Base-by-base conservation (phyloP, 1,140 invertebrate species). In the Araneus ventricosus region DNA sequence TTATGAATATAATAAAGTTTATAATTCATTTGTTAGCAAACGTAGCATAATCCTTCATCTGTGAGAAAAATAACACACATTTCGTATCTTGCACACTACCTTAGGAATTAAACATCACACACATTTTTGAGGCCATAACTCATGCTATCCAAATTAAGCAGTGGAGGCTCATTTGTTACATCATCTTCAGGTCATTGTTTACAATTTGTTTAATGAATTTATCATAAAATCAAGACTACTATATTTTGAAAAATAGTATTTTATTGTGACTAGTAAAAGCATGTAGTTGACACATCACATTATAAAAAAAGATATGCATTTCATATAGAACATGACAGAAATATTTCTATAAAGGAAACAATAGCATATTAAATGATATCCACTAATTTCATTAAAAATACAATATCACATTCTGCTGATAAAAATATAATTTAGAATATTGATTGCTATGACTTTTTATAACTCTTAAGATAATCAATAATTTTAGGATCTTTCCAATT, bases 191-290 rank as follows among this genome's bases (percentile, higher is more conserved):
- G 14, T 45, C 45, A 45, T 2, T 52, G 45, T 52, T 52, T 14
- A 52, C 10, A 14, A 52, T 52, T 52, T 2, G 17, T 52, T 52
- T 17, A 52, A 52, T 52, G 4, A 52, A 0, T 14, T 52, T 52
- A 1, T 67, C 6, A 27, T n/a, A 67, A 22, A 67, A 27, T 27
- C n/a, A 67, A 67, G 27, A 67, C 1, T 0, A 67, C n/a, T 8
- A 24, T 7, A 63, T 7, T 52, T 84, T 41, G 27, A 27, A 57
- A 84, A 52, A 84, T 84, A 84, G 39, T 84, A 27, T 52, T 84
- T 45, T 84, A 84, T 52, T 45, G 41, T 84, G 52, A 84, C 52
- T 84, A 75, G 70, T 75, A 75, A 75, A 75, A 75, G 70, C 30
- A 75, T 30, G 20, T 34, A 75, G 30, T 34, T 37, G 70, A 75